These are phyloP conservation scores for Stegostoma tigrinum DNA, from an alignment of 2,113 vertebrate species.

Conservation along the genomic window DNA sequence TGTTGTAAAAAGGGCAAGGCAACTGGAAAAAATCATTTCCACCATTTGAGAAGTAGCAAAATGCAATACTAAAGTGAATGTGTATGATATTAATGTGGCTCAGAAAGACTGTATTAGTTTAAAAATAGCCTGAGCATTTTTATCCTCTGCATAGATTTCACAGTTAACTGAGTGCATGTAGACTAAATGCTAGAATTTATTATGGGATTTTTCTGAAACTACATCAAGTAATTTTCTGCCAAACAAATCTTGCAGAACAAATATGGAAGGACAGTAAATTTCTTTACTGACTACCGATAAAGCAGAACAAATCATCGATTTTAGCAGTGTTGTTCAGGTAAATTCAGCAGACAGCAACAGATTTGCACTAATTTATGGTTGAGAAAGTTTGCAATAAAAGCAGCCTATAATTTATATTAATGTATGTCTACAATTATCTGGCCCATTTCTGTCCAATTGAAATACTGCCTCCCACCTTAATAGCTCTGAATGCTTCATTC, in stretches of 20 bases:
- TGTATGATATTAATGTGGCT: not conserved
- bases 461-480: not conserved
- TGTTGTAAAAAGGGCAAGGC: not conserved
- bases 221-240: not conserved
- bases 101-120: not conserved
- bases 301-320: conserved; percentile 17
- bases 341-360: not conserved
- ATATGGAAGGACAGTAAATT: not conserved
- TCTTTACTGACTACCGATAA: conserved; percentile 3
- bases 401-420: conserved; percentile 13
- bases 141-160: not conserved
- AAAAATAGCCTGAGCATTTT: not conserved
- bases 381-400: conserved; percentile 23
- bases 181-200: conserved; percentile 11
- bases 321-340: not conserved
- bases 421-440: not conserved
- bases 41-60: not conserved
- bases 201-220: not conserved
- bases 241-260: conserved; percentile 23
- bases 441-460: conserved; percentile 25
- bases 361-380: conserved; percentile 19
- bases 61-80: not conserved
- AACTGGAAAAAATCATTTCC: not conserved
- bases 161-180: not conserved
- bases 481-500: not conserved